phyloP scores from a whole-genome alignment of 2,797 vertebrate genomes.

The Parauchenoglanis punctatus region DNA sequence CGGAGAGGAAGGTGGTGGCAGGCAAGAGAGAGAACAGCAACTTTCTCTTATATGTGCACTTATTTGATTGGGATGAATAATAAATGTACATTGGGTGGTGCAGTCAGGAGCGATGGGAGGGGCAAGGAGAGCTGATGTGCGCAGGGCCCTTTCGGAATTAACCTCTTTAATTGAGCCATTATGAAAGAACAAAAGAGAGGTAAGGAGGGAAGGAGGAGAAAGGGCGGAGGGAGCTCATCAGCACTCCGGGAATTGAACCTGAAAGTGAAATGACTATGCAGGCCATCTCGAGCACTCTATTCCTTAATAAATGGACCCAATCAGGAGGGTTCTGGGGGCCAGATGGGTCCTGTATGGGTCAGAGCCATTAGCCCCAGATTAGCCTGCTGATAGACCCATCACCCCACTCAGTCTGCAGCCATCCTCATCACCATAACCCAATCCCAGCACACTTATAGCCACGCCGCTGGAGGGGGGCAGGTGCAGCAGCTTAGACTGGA shows the following conservation, averaged over 20 bases:
- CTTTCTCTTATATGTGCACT: conserved; percentile 93
- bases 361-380: conserved; percentile 83
- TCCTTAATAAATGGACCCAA: conserved; percentile 80
- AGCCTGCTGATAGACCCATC: conserved; percentile 75
- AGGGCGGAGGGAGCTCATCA: conserved; percentile 66
- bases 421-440: conserved; percentile 78
- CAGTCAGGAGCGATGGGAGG: conserved; percentile 58
- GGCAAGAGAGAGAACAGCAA: conserved; percentile 75
- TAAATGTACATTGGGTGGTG: conserved; percentile 76
- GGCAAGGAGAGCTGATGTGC: conserved; percentile 76
- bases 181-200: conserved; percentile 75
- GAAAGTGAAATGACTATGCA: conserved; percentile 72
- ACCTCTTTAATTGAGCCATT: conserved; percentile 83
- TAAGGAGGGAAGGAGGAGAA: conserved; percentile 49
- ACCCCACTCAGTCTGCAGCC: conserved; percentile 66
- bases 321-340: conserved; percentile 75
- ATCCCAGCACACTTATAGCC: conserved; percentile 59
- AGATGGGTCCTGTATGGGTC: conserved; percentile 81
- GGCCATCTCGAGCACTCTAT: conserved; percentile 64
- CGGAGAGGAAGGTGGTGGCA: conserved; percentile 59
- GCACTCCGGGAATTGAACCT: conserved; percentile 73
- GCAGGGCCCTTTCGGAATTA: conserved; percentile 74
- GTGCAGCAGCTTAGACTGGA: conserved; percentile 10
- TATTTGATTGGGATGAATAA: conserved; percentile 99
- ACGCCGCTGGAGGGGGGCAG: conserved; percentile 20